Evolutionary conservation across 1,140 invertebrate genomes (phyloP).

Genomic region (Oscheius sp.): DNA sequence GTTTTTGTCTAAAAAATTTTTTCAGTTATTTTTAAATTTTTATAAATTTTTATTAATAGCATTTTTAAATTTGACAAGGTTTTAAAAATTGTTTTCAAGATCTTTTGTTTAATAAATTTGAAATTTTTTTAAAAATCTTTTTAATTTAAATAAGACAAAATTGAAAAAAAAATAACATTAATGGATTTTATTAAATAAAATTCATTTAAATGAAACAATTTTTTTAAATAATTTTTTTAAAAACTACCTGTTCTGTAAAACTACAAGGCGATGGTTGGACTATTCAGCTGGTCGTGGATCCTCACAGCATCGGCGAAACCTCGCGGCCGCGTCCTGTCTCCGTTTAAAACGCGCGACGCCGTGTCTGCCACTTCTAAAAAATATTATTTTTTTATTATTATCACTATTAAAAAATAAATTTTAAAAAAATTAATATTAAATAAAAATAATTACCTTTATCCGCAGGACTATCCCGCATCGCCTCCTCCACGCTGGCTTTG

Average conservation of each 20-base stretch:
- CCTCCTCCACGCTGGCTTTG: conserved; percentile 12
- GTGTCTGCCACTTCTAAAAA: neutral
- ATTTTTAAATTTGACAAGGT: too few species aligned
- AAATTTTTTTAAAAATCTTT: too few species aligned
- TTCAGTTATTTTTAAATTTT: too few species aligned
- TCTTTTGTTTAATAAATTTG: too few species aligned
- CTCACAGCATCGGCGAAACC: conserved; percentile 32
- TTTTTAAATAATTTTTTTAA: too few species aligned
- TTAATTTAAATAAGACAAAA: too few species aligned
- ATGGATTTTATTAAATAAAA: too few species aligned
- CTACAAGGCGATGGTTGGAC: conserved; percentile 18
- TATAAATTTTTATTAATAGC: too few species aligned
- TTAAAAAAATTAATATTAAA: neutral
- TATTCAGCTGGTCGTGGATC: conserved; percentile 31
- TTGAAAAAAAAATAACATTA: too few species aligned
- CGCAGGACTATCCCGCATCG: neutral
- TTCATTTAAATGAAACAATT: too few species aligned
- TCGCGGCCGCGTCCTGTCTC: conserved; percentile 18
- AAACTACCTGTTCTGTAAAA: neutral
- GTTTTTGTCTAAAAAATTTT: too few species aligned
- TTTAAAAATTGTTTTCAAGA: too few species aligned
- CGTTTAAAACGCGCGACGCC: conserved; percentile 14
- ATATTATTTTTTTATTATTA: neutral
- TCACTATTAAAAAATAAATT: neutral
- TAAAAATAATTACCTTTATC: conserved; percentile 14